phyloP scores from a whole-genome alignment of 2,113 vertebrate species.

The Chaetorhynchus papuensis region DNA sequence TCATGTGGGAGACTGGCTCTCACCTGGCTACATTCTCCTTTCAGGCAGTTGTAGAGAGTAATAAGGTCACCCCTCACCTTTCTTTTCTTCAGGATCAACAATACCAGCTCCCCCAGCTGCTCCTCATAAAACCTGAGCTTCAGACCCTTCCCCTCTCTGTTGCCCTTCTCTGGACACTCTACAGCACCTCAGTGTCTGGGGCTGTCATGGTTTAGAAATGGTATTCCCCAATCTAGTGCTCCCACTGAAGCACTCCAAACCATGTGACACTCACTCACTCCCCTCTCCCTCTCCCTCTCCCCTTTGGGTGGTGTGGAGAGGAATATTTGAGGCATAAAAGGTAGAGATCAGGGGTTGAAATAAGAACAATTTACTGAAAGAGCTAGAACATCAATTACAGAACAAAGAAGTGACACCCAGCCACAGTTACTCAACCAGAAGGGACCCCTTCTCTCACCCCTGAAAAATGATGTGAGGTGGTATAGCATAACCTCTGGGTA shows the following conservation, averaged over 20 bases:
- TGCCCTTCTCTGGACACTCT: neutral
- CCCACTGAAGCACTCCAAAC: neutral
- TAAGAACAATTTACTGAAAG: neutral
- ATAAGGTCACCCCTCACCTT: neutral
- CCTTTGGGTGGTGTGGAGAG: accelerated
- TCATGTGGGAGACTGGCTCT: accelerated
- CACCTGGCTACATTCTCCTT: neutral
- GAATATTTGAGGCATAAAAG: neutral
- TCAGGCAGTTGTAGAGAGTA: neutral
- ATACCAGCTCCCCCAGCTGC: neutral
- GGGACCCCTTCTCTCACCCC: accelerated
- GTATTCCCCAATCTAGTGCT: neutral
- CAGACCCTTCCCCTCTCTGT: neutral
- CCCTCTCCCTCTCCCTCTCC: neutral
- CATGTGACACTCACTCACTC: accelerated
- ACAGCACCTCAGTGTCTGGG: neutral
- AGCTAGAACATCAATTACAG: neutral
- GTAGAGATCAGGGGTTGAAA: too few species aligned
- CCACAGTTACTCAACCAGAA: too few species aligned
- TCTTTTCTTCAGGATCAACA: neutral
- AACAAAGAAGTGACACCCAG: neutral
- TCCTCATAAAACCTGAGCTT: neutral
- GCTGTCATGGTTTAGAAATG: neutral
- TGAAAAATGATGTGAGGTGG: neutral
- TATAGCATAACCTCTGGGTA: neutral